These are phyloP conservation scores for Scarus forsteni DNA, from an alignment of 2,797 vertebrate species.

Conservation along the genomic window DNA sequence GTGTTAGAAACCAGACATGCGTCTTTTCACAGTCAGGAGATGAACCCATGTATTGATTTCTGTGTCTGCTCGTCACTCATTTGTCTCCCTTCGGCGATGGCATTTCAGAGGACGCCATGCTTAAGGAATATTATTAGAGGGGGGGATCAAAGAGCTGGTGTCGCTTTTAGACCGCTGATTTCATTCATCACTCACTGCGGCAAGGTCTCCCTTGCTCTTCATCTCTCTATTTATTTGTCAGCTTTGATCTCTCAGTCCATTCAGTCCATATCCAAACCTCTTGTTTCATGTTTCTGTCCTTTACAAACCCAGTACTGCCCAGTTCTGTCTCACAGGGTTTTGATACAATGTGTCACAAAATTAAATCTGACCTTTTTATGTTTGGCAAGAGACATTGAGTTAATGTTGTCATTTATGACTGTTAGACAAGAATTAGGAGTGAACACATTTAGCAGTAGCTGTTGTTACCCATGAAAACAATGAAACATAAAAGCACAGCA, in stretches of 20 bases:
- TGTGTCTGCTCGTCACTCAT: conserved; percentile 30
- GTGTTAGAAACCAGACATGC: not conserved
- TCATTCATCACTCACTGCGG: conserved; percentile 46
- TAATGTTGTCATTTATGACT: too few relatives aligned
- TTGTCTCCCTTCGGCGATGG: conserved; percentile 38
- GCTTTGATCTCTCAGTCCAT: conserved; percentile 64
- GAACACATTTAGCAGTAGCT: too few relatives aligned
- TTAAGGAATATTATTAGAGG: conserved; percentile 46
- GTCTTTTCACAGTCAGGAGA: conserved; percentile 11
- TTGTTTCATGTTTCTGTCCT: conserved; percentile 33
- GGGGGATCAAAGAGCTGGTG: conserved; percentile 59
- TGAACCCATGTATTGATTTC: conserved; percentile 41
- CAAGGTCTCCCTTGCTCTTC: conserved; percentile 35
- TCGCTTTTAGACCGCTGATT: conserved; percentile 47
- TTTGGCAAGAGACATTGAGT: too few relatives aligned
- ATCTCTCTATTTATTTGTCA: conserved; percentile 46
- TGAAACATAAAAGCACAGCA: too few relatives aligned
- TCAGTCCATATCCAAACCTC: conserved; percentile 32
- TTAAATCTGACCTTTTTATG: too few relatives aligned
- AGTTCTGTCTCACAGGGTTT: not conserved
- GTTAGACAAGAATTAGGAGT: too few relatives aligned
- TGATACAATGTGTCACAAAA: too few relatives aligned
- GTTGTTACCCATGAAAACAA: too few relatives aligned
- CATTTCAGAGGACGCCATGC: conserved; percentile 31
- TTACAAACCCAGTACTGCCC: not conserved